These are phyloP conservation scores for Lepidocolaptes lacrymiger DNA, from an alignment of 2,797 vertebrate genomes.

Conservation along the genomic window DNA sequence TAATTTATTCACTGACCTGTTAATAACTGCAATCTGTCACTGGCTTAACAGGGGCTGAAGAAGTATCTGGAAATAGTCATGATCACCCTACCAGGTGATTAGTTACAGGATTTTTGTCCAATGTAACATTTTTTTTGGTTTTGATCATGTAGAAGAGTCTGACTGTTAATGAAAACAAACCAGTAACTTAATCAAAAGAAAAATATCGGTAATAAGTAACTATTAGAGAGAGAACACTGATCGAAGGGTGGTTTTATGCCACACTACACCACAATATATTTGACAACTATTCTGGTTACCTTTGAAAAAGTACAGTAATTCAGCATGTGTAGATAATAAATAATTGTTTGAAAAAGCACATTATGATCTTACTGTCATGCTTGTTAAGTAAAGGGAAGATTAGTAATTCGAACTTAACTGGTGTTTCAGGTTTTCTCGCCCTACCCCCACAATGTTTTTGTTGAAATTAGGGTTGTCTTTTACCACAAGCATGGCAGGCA, in stretches of 20 bases:
- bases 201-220: not conserved
- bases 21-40: constrained; percentile 63
- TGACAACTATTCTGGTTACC: not conserved
- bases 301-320: not conserved
- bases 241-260: not conserved
- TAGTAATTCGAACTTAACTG: not conserved
- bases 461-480: not conserved
- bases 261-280: not conserved
- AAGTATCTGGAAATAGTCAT: constrained; percentile 58
- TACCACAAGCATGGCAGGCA: not conserved
- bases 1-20: constrained; percentile 74
- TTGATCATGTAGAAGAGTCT: constrained; percentile 31
- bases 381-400: not conserved
- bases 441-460: not conserved
- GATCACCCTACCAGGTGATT: constrained; percentile 31
- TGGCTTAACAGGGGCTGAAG: constrained; percentile 58
- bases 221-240: not conserved
- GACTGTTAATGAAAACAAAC: constrained; percentile 21
- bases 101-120: constrained; percentile 48
- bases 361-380: not conserved
- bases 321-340: not conserved
- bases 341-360: not conserved
- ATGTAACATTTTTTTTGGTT: not conserved
- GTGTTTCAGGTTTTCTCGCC: not conserved
- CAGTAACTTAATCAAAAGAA: not conserved